Conservation (phyloP, 2,888 invertebrate genomes). For the Machimus atricapillus region DNA sequence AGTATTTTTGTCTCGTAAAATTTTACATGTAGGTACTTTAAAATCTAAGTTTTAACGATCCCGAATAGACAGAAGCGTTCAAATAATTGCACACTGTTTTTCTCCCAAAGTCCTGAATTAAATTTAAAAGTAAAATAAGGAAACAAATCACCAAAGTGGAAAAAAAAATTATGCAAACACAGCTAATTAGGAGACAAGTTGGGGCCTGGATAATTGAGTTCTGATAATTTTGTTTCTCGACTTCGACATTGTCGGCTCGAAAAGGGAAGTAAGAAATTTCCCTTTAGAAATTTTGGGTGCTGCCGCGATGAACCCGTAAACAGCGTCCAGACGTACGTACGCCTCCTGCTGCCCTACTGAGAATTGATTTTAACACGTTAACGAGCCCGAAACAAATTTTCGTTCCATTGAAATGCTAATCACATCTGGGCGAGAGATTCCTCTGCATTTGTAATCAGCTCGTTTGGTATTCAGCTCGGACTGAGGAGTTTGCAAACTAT, state of each 20-base stretch:
- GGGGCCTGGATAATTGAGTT: neutral
- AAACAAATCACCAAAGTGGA: neutral
- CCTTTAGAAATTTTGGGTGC: neutral
- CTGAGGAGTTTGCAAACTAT: constrained; percentile 5
- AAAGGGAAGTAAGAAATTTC: neutral
- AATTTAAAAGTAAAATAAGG: neutral
- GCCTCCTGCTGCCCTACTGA: neutral
- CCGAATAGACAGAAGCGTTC: neutral
- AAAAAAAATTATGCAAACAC: neutral
- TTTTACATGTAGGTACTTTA: no score
- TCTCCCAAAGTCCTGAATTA: neutral
- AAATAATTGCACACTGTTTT: neutral
- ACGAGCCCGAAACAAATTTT: constrained; percentile 23
- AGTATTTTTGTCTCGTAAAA: no score
- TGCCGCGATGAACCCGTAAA: neutral
- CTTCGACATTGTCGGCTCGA: neutral
- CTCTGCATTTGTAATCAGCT: constrained; percentile 27
- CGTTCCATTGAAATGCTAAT: constrained; percentile 27
- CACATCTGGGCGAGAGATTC: constrained; percentile 12
- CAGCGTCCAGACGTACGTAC: neutral
- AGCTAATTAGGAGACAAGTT: neutral
- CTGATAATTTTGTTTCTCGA: neutral
- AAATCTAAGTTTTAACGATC: neutral
- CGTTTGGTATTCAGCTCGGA: constrained; percentile 20
- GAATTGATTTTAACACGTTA: constrained; percentile 16